Conservation (phyloP, 1,140 invertebrate species). For the Trachymyrmex cornetzi region DNA sequence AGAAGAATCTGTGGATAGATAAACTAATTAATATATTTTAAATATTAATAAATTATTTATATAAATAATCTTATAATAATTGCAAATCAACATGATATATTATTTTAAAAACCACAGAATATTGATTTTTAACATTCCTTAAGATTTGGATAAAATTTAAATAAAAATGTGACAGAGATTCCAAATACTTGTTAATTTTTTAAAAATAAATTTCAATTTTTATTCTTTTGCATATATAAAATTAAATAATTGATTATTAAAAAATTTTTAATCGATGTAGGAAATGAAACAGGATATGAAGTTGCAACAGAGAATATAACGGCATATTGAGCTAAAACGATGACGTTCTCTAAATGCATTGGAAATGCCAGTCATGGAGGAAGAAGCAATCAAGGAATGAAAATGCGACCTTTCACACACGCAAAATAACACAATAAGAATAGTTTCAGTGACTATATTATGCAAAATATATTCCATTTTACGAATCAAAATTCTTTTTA, state of each 20-base stretch:
- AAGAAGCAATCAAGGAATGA: constrained; percentile 6
- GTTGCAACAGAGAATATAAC: constrained; percentile 21
- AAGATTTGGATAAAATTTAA: background rate
- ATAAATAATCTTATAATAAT: background rate
- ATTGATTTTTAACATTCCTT: background rate
- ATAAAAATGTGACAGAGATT: background rate
- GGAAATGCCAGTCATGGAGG: constrained; percentile 22
- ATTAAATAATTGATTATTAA: no score
- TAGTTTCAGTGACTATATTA: background rate
- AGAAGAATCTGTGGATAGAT: background rate
- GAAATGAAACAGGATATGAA: constrained; percentile 19
- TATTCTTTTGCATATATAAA: background rate
- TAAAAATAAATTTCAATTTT: background rate
- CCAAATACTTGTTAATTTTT: background rate
- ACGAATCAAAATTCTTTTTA: constrained; percentile 10
- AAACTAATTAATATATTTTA: background rate
- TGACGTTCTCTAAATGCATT: constrained; percentile 31
- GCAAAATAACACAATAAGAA: constrained; percentile 1
- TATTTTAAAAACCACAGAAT: background rate
- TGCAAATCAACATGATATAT: background rate
- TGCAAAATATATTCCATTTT: constrained; percentile 5
- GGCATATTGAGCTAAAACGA: constrained; percentile 4
- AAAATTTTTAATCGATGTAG: background rate
- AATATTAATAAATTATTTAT: background rate
- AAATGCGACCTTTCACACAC: constrained; percentile 1